Conservation (phyloP, 2,797 vertebrate genomes). For the Melanotaenia pygmaea region DNA sequence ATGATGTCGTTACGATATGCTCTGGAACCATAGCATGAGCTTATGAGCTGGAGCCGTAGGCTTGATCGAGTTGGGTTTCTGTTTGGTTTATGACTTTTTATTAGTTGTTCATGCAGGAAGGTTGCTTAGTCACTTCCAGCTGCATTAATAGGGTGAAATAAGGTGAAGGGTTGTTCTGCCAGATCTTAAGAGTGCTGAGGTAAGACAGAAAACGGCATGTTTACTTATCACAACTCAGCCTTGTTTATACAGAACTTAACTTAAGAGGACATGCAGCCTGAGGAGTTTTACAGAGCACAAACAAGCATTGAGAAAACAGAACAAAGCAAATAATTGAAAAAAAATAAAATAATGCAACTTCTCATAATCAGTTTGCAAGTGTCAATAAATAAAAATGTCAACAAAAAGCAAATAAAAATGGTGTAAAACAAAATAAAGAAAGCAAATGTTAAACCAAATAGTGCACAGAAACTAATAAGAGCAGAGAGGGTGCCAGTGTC, state of each 20-base stretch:
- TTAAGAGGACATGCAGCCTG: too few species aligned
- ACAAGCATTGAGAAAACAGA: too few species aligned
- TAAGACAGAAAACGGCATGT: neutral
- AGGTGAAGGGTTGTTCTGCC: constrained; percentile 17
- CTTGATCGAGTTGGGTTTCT: neutral
- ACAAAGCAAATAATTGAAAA: neutral
- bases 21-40: constrained; percentile 12
- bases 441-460: too few species aligned
- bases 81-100: constrained; percentile 39
- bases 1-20: constrained; percentile 62
- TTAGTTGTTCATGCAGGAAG: constrained; percentile 4
- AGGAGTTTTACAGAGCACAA: neutral
- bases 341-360: too few species aligned
- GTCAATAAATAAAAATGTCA: too few species aligned
- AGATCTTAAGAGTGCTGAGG: neutral
- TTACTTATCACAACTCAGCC: neutral
- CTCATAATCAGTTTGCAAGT: too few species aligned
- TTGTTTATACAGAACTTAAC: neutral
- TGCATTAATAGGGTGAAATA: constrained; percentile 23
- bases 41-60: constrained; percentile 29
- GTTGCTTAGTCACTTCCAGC: neutral
- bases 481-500: too few species aligned
- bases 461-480: too few species aligned
- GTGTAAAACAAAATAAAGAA: too few species aligned
- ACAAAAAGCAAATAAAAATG: too few species aligned